These are phyloP conservation scores for Leuctra nigra DNA, from an alignment of 2,888 invertebrate species.

Conservation along the genomic window DNA sequence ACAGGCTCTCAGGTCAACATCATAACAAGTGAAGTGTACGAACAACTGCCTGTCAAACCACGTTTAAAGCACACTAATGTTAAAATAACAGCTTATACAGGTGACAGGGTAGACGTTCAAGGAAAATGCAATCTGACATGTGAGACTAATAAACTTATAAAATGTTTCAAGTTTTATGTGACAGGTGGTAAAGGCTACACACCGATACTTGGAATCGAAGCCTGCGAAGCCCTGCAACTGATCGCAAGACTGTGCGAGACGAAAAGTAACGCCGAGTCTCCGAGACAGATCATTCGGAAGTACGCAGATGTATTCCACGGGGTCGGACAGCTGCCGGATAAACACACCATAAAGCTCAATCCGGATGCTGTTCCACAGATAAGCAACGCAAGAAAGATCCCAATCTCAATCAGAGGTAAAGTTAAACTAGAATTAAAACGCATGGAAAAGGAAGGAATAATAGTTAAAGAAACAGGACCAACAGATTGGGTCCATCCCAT, in stretches of 20 bases:
- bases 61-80: too few species aligned
- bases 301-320: background rate
- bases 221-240: background rate
- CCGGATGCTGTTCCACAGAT: background rate
- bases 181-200: too few species aligned
- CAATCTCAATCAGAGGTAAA: background rate
- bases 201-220: background rate
- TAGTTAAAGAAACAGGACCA: slow-evolving; percentile 8
- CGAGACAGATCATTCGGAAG: background rate
- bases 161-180: too few species aligned
- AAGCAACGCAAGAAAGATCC: background rate
- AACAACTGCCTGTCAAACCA: too few species aligned
- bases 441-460: background rate
- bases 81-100: too few species aligned
- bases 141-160: too few species aligned
- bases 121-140: too few species aligned
- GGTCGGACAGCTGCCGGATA: background rate
- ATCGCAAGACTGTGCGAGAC: background rate
- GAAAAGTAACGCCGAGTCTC: too few species aligned
- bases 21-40: too few species aligned
- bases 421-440: background rate
- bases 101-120: too few species aligned
- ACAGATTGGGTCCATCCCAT: slow-evolving; percentile 9
- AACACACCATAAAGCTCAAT: background rate
- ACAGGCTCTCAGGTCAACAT: too few species aligned